Evolutionary conservation across 2,888 invertebrate species (phyloP), one percentile per base, ranked within the genome.

Genomic region (Pasiphila rectangulata): DNA sequence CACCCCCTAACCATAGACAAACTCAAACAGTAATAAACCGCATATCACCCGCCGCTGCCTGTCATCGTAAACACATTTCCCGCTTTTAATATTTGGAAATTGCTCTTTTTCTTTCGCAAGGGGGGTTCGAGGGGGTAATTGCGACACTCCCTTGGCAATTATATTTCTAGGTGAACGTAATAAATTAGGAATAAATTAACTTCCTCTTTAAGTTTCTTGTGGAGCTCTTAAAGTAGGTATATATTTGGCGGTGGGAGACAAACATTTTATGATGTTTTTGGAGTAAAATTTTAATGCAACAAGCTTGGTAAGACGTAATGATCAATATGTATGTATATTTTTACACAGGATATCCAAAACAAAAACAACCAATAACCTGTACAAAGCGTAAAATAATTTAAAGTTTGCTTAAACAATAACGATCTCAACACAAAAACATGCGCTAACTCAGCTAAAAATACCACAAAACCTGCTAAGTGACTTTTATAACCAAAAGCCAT

Each of bases 21-120:
- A 45, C 39, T 44, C 39, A 21, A 46, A 35, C 21, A 50, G 50
- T 50, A 45, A 45, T 50, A 66, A 79, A 72, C 34, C 59, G 79
- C 79, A 72, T 83, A 72, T 32, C 36, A 19, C 42, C 66, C 57
- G 44, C 58, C 63, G 61, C 70, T 73, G n/a, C n/a, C n/a, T n/a
- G 75, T 72, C 80, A 69, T 80, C 75, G 69, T 83, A 79, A 81
- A 81, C 77, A 75, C 79, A 76, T 82, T 79, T 69, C 69, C 65
- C 67, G 63, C 66, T 67, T 67, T 74, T 80, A 80, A 80, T 79
- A 82, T 80, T 75, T 69, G 60, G 56, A 75, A 74, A 80, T 79
- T 79, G 74, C 69, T 55, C 51, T 36, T 42, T 45, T 46, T 46
- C 25, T 46, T 50, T 34, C 13, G 27, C 13, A 13, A 25, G 16